Evolutionary conservation across 2,113 vertebrate genomes (phyloP), one percentile per base, ranked within the genome.

Genomic region (Neolamprologus ventralis): DNA sequence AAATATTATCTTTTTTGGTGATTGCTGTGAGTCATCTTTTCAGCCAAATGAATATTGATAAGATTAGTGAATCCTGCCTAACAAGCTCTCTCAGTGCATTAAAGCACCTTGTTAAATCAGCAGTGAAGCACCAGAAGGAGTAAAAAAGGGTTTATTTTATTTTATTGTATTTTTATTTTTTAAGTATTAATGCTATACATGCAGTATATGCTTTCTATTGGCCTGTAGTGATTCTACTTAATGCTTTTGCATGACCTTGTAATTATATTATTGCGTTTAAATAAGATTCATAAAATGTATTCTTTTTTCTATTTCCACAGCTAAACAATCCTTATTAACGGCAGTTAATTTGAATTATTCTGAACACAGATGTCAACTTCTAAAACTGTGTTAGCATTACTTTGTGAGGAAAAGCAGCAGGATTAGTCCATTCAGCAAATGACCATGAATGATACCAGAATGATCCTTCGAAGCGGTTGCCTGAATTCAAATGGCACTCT

Each of bases 1-100:
- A 87, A 92, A 92, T 87, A 87, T 92, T 87, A 92, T 87, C 58
- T 83, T 88, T 75, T 81, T 35, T 31, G 11, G 23, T 84, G 88
- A 93, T 75, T 90, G 83, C 84, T 6, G 3, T 81, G 55, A 85
- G 82, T 57, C 31, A 84, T 89, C 35, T 47, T 84, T 88, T 88
- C 80, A 92, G 33, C 21, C 81, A 58, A 37, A 91, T 95, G n/a
- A 92, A 94, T 89, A 90, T 92, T 91, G 81, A 95, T 89, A 81
- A 78, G 87, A 85, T 87, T 89, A 86, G 3, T 91, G 37, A 90
- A 88, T 87, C 82, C 9, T 89, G 79, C 58, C 68, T 83, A 81
- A 85, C 33, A 81, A 78, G 51, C 78, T 86, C 28, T 82, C 83
- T 21, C 7, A 71, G 53, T 85, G 14, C 7, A 31, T 80, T 58